phyloP scores from a whole-genome alignment of 2,113 vertebrate species.

The Dendropsophus ebraccatus region DNA sequence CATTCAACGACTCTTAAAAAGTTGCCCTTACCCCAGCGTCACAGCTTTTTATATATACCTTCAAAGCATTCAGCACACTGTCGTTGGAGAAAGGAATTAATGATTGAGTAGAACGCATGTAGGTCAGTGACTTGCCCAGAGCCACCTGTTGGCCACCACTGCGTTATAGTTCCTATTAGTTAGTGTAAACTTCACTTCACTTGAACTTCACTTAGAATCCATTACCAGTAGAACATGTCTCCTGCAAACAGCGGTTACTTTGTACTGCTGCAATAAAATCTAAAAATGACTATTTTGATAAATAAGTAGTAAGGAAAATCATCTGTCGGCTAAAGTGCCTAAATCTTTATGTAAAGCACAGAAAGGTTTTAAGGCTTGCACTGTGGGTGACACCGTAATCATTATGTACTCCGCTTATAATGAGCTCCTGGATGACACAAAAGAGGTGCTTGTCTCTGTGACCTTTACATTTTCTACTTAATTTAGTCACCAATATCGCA shows the following conservation, averaged over 20 bases:
- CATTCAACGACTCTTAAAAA: background rate
- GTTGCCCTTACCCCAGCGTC: background rate
- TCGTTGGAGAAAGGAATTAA: background rate
- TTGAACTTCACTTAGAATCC: background rate
- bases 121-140: background rate
- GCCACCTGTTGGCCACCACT: background rate
- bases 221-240: background rate
- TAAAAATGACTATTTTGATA: background rate
- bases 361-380: background rate
- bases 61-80: background rate
- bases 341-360: background rate
- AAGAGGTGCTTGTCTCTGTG: conserved; percentile 26
- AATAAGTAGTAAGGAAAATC: background rate
- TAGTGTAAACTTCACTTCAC: background rate
- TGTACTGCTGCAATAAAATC: background rate
- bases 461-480: conserved; percentile 38
- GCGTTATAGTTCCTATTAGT: background rate
- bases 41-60: background rate
- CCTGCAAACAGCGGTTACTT: background rate
- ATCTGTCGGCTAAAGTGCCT: background rate
- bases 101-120: background rate
- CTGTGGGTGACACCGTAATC: conserved; percentile 21
- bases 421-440: conserved; percentile 12
- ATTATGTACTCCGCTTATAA: conserved; percentile 23
- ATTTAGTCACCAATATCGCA: conserved; percentile 38